phyloP scores from a whole-genome alignment of 2,797 vertebrate species.

The Urophycis tenuis region DNA sequence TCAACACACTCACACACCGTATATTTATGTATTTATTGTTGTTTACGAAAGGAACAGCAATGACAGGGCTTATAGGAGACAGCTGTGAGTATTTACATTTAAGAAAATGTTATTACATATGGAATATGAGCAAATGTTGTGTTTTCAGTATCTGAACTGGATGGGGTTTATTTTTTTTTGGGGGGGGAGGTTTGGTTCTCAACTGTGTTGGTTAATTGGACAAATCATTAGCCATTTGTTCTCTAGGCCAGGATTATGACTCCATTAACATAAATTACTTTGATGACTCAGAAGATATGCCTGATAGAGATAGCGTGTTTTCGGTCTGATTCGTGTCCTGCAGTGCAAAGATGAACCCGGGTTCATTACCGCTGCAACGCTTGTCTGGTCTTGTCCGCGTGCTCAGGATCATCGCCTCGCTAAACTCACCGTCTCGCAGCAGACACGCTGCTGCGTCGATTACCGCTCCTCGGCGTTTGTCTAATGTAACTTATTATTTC shows the following conservation, averaged over 20 bases:
- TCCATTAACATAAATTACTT: conserved; percentile 60
- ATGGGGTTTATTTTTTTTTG: neutral
- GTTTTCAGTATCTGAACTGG: conserved; percentile 22
- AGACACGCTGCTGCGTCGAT: conserved; percentile 21
- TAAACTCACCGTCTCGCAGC: neutral
- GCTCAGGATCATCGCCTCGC: neutral
- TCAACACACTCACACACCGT: neutral
- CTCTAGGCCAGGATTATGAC: conserved; percentile 43
- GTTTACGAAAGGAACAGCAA: conserved; percentile 1
- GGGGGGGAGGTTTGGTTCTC: no score
- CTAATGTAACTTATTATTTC: conserved; percentile 42
- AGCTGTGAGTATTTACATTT: conserved; percentile 9
- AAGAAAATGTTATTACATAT: conserved; percentile 33
- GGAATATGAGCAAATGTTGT: conserved; percentile 14
- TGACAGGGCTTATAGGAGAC: neutral
- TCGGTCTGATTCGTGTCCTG: conserved; percentile 41
- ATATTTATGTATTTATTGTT: conserved; percentile 30
- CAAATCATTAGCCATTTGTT: conserved; percentile 12
- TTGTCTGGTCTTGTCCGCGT: conserved; percentile 15
- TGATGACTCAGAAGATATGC: conserved; percentile 52
- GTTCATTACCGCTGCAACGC: conserved; percentile 33
- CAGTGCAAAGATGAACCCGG: conserved; percentile 12
- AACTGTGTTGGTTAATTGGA: conserved; percentile 28
- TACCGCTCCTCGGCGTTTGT: conserved; percentile 18
- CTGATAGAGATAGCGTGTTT: conserved; percentile 42